These are phyloP conservation scores for Buathra laborator DNA, from an alignment of 2,888 invertebrate species.

Conservation along the genomic window DNA sequence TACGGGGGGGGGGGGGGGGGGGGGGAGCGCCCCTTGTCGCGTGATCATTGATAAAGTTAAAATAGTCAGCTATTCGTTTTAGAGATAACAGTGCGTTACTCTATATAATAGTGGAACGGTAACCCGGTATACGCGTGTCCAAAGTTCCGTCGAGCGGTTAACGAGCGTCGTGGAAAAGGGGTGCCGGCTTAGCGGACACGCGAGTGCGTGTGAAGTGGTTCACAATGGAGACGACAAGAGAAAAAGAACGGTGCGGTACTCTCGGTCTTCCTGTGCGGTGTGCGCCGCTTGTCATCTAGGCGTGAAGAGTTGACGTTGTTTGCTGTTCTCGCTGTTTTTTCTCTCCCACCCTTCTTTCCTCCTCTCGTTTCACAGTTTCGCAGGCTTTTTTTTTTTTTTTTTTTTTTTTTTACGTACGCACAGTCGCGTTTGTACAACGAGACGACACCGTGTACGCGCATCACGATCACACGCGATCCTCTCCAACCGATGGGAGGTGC, in stretches of 20 bases:
- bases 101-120: neutral
- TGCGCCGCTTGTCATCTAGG: conserved; percentile 61
- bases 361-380: conserved; percentile 49
- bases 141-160: conserved; percentile 57
- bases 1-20: no score
- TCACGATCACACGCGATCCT: conserved; percentile 57
- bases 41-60: neutral
- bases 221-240: conserved; percentile 49
- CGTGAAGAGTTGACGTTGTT: conserved; percentile 59
- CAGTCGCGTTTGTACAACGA: conserved; percentile 13
- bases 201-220: conserved; percentile 62
- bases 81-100: neutral
- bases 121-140: conserved; percentile 38
- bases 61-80: neutral
- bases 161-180: conserved; percentile 41
- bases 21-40: neutral
- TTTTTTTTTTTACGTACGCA: conserved; percentile 56
- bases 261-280: conserved; percentile 26
- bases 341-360: conserved; percentile 17
- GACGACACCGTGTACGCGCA: neutral
- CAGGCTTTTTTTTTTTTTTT: conserved; percentile 15
- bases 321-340: conserved; percentile 16
- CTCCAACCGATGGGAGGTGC: neutral
- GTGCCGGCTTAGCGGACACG: conserved; percentile 56
- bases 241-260: conserved; percentile 36